Percentiles rank a stretch among this genome's conserved stretches.
These are phyloP conservation scores for Lycocorax pyrrhopterus DNA, from an alignment of 2,113 vertebrate species.

Conservation along the genomic window DNA sequence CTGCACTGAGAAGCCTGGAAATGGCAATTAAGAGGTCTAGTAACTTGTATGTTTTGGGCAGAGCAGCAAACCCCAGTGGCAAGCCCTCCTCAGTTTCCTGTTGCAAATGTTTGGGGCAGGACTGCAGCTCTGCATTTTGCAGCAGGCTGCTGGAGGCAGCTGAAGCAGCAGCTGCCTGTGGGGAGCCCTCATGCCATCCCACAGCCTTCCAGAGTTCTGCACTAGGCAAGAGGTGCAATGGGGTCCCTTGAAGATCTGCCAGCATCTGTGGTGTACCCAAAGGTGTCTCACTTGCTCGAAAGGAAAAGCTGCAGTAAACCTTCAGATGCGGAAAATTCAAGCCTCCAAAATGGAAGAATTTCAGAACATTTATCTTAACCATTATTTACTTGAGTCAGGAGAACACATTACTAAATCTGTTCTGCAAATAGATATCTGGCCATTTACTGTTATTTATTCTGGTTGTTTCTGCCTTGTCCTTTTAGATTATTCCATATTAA, in stretches of 20 bases:
- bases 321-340: not conserved
- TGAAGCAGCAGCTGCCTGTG: not conserved
- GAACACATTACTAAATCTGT: not conserved
- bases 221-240: not conserved
- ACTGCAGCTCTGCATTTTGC: not conserved
- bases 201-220: not conserved
- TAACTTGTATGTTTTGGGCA: not conserved
- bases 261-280: not conserved
- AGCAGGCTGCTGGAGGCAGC: not conserved
- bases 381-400: not conserved
- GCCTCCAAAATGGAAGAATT: not conserved
- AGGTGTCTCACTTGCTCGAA: not conserved
- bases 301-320: not conserved
- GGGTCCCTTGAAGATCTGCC: not conserved
- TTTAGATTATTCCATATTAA: constrained; percentile 35
- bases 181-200: not conserved
- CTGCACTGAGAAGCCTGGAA: not conserved
- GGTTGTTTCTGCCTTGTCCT: not conserved
- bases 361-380: not conserved
- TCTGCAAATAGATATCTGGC: not conserved
- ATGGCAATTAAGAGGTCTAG: not conserved
- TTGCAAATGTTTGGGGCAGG: not conserved
- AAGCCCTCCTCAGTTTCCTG: not conserved
- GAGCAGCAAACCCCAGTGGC: not conserved
- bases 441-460: constrained; percentile 18